Percentiles rank a stretch among this genome's conserved stretches.
These are phyloP conservation scores for Lutjanus argentimaculatus DNA, from an alignment of 2,797 vertebrate species.

Conservation along the genomic window DNA sequence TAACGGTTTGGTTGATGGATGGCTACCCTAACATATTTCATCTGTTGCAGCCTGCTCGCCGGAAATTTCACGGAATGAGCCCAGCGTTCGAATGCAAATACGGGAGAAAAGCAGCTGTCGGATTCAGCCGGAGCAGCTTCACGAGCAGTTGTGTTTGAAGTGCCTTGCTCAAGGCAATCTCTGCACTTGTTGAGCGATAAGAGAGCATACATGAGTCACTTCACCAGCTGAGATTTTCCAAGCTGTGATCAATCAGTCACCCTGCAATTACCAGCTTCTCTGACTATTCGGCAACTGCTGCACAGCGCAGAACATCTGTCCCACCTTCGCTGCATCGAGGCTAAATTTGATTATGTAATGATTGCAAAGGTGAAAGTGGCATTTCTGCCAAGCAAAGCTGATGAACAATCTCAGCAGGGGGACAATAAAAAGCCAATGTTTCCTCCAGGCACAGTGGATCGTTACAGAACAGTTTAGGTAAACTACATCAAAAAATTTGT, in stretches of 20 bases:
- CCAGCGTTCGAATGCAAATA: neutral
- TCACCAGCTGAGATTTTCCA: slow-evolving; percentile 1
- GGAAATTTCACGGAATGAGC: slow-evolving; percentile 13
- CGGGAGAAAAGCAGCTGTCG: slow-evolving; percentile 4
- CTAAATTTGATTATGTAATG: slow-evolving; percentile 29
- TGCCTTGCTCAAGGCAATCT: slow-evolving; percentile 1
- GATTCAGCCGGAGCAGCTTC: neutral
- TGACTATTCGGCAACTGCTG: neutral
- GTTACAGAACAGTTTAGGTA: slow-evolving; percentile 9
- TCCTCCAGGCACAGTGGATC: neutral
- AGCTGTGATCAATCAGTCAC: slow-evolving; percentile 15
- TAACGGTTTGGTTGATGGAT: slow-evolving; percentile 19
- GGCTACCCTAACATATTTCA: slow-evolving; percentile 5
- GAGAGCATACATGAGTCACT: neutral
- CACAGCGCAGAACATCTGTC: slow-evolving; percentile 28
- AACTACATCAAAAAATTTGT: slow-evolving; percentile 1
- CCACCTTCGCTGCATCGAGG: neutral
- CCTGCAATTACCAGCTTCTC: slow-evolving; percentile 33
- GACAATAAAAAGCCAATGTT: slow-evolving; percentile 5
- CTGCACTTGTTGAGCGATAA: slow-evolving; percentile 11
- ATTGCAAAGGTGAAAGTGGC: slow-evolving; percentile 24
- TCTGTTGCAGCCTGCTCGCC: neutral
- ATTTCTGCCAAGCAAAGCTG: neutral
- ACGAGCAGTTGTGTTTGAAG: neutral
- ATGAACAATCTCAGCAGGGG: slow-evolving; percentile 1